A percentile compares a stretch with the other conserved stretches of the same genome.
phyloP scores from a whole-genome alignment of 2,888 invertebrate species.

The Andrena bucephala region DNA sequence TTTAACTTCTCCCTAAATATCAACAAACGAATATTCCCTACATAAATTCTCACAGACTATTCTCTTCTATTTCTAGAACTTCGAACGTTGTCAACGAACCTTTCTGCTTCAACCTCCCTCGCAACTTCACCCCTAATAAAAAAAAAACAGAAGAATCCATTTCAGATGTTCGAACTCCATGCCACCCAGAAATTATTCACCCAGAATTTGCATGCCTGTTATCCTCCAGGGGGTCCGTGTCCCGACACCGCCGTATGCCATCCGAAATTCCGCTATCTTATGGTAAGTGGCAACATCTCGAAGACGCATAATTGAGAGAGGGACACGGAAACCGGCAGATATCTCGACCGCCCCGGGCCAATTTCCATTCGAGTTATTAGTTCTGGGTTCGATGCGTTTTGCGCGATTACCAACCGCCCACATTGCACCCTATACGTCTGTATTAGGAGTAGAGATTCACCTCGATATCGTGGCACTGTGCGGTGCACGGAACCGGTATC shows the following conservation, averaged over 20 bases:
- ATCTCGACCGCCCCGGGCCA: constrained; percentile 59
- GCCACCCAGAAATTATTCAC: constrained; percentile 12
- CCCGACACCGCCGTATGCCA: constrained; percentile 9
- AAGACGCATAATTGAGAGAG: constrained; percentile 65
- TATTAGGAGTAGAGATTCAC: constrained; percentile 33
- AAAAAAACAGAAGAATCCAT: not conserved
- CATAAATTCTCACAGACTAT: no score
- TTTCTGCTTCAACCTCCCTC: not conserved
- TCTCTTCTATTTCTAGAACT: no score
- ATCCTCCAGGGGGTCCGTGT: constrained; percentile 34
- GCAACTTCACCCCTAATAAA: not conserved
- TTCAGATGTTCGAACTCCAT: not conserved
- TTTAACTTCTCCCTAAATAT: no score
- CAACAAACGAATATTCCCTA: no score
- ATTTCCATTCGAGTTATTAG: constrained; percentile 77
- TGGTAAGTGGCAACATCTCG: constrained; percentile 50
- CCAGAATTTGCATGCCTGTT: constrained; percentile 49
- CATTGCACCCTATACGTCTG: constrained; percentile 42
- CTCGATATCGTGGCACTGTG: constrained; percentile 25
- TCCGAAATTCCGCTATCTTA: constrained; percentile 45
- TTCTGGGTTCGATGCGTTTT: constrained; percentile 59
- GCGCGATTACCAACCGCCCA: constrained; percentile 26
- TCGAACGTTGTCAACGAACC: no score
- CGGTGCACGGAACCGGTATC: constrained; percentile 35
- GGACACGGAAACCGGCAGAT: constrained; percentile 61